Evolutionary conservation across 1,140 invertebrate species (phyloP), one percentile per base, ranked within the genome.

Genomic region (Elysia chlorotica): DNA sequence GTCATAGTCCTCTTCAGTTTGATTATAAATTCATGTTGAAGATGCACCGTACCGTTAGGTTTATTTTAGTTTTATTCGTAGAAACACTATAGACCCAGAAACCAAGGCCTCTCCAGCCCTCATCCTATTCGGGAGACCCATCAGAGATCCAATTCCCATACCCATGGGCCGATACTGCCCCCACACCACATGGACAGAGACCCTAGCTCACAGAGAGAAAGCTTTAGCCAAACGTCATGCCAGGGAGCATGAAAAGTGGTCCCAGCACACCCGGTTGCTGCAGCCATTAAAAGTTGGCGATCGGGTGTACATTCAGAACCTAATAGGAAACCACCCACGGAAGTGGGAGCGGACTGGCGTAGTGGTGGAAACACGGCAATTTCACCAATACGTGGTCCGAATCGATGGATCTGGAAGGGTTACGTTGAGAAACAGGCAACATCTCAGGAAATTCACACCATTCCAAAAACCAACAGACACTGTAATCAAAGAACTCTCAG

Each of bases 71-170:
- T n/a, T 76, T 10, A 76, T 73, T 23, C 68, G 73, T 65, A 62
- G 74, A 19, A 76, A 76, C 30, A 73, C 75, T n/a, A 66, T 76
- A 28, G 71, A 74, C 36, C 71, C 65, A 23, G 65, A 76, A 41
- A 76, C 75, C 6, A 75, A 72, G 31, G 65, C 73, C 53, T 76
- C 37, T 31, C 67, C 75, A 61, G 73, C 72, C 1, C 54, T 76
- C n/a, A 62, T 76, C 19, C 41, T 69, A 61, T 76, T 76, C 73
- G 75, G 69, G 28, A 35, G 73, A 54, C 76, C 76, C 1, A 68
- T 74, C 25, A n/a, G 75, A 21, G 75, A 76, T 61, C 65, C 75
- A 21, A 75, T 75, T 31, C 48, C 59, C 0, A 71, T 74, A 2
- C 23, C 38, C 5, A 70, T 74, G 66, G 66, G 73, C 36, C 61